Percentiles rank a stretch among this genome's conserved stretches.
phyloP scores from a whole-genome alignment of 2,888 invertebrate species.

The Hyposoter didymator region DNA sequence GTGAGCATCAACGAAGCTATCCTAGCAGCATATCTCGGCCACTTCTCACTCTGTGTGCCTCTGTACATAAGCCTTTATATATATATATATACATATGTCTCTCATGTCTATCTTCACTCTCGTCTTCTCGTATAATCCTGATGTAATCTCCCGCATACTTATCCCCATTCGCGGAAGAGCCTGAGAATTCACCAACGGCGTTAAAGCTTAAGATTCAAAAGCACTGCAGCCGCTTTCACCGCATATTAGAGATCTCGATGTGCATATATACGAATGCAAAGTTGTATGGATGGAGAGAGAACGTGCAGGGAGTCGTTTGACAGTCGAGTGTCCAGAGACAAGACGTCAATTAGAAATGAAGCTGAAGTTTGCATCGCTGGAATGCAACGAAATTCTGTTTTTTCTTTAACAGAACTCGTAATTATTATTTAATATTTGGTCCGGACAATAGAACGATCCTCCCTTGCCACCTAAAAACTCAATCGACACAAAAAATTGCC shows the following conservation, averaged over 20 bases:
- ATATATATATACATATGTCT: neutral
- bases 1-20: slow-evolving; percentile 57
- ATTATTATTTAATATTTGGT: too few relatives aligned
- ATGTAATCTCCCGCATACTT: slow-evolving; percentile 63
- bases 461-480: too few relatives aligned
- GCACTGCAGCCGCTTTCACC: slow-evolving; percentile 52
- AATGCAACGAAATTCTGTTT: too few relatives aligned
- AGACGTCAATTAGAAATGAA: neutral
- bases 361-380: too few relatives aligned
- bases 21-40: slow-evolving; percentile 33
- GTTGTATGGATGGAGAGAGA: neutral
- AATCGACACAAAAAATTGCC: too few relatives aligned
- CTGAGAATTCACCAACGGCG: slow-evolving; percentile 45
- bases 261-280: neutral
- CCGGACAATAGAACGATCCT: too few relatives aligned
- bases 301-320: neutral
- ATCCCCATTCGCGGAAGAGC: slow-evolving; percentile 57
- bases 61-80: neutral
- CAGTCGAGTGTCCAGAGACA: neutral
- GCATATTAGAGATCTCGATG: slow-evolving; percentile 34
- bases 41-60: slow-evolving; percentile 43
- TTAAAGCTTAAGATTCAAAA: slow-evolving; percentile 47
- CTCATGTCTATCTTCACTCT: slow-evolving; percentile 14
- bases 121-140: slow-evolving; percentile 61
- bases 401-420: too few relatives aligned